phyloP scores from a whole-genome alignment of 2,113 vertebrate genomes.

The Clarias macrocephalus region DNA sequence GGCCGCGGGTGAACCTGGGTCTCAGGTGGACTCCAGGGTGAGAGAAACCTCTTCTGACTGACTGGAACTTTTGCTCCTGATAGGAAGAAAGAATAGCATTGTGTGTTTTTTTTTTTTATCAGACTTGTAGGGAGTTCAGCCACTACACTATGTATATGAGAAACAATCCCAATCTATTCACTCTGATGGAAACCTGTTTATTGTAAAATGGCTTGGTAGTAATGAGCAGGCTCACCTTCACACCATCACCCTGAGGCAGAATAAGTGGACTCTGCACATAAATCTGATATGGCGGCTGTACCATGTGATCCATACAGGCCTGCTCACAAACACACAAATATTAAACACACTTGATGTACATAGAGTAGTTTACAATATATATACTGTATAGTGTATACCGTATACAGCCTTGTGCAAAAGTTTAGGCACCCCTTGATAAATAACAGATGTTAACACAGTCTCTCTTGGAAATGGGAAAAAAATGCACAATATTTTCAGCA shows the following conservation, averaged over 20 bases:
- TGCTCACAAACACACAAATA: slow-evolving; percentile 19
- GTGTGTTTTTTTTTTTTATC: not conserved
- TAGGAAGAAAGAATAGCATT: not conserved
- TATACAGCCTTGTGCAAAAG: too few species aligned
- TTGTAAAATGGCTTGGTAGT: not conserved
- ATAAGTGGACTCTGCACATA: slow-evolving; percentile 44
- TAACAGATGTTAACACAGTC: too few species aligned
- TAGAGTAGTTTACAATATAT: not conserved
- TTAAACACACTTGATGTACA: not conserved
- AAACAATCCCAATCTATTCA: not conserved
- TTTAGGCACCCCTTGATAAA: too few species aligned
- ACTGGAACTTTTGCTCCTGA: slow-evolving; percentile 56
- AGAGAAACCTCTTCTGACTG: slow-evolving; percentile 46
- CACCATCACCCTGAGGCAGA: slow-evolving; percentile 44
- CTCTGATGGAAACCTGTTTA: not conserved
- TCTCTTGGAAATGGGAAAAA: too few species aligned
- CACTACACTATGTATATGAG: not conserved
- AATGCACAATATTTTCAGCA: too few species aligned
- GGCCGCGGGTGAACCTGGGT: slow-evolving; percentile 43
- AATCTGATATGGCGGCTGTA: slow-evolving; percentile 48
- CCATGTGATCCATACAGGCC: slow-evolving; percentile 48
- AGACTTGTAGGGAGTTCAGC: not conserved
- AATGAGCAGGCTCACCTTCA: slow-evolving; percentile 42
- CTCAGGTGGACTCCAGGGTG: slow-evolving; percentile 36
- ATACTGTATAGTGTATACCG: not conserved